Evolutionary conservation across 1,140 invertebrate species (phyloP).

Genomic region (Leptopilina clavipes): DNA sequence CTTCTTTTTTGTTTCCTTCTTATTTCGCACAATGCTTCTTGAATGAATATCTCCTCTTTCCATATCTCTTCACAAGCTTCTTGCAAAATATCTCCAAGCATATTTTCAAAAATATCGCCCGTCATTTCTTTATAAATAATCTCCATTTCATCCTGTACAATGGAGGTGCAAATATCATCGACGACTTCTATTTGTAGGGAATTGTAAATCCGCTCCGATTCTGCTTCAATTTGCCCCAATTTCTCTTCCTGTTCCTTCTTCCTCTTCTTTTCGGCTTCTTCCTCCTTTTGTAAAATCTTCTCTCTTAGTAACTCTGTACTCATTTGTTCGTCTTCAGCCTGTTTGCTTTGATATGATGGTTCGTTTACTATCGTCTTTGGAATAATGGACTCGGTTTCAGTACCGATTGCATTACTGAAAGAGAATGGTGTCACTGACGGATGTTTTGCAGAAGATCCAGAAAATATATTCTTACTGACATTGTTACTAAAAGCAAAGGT

Average conservation of each 20-base stretch:
- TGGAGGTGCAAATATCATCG: conserved; percentile 62
- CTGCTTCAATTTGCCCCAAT: conserved; percentile 55
- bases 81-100: conserved; percentile 64
- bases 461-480: conserved; percentile 57
- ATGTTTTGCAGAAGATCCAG: conserved; percentile 59
- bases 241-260: conserved; percentile 54
- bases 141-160: conserved; percentile 70
- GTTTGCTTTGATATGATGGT: background rate
- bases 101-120: conserved; percentile 53
- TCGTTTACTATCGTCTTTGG: conserved; percentile 1
- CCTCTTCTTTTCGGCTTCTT: conserved; percentile 58
- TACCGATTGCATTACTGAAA: background rate
- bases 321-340: conserved; percentile 40
- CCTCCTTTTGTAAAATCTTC: conserved; percentile 61
- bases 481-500: conserved; percentile 43
- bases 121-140: conserved; percentile 50
- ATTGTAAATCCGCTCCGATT: conserved; percentile 65
- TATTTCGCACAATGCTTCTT: conserved; percentile 58
- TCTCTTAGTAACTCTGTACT: background rate
- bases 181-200: conserved; percentile 66
- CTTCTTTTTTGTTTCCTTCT: conserved; percentile 51
- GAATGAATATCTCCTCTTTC: conserved; percentile 56
- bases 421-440: background rate
- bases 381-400: background rate
- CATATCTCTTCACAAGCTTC: conserved; percentile 57